Evolutionary conservation across 2,113 vertebrate species (phyloP).

Genomic region (Oreochromis spilurus): DNA sequence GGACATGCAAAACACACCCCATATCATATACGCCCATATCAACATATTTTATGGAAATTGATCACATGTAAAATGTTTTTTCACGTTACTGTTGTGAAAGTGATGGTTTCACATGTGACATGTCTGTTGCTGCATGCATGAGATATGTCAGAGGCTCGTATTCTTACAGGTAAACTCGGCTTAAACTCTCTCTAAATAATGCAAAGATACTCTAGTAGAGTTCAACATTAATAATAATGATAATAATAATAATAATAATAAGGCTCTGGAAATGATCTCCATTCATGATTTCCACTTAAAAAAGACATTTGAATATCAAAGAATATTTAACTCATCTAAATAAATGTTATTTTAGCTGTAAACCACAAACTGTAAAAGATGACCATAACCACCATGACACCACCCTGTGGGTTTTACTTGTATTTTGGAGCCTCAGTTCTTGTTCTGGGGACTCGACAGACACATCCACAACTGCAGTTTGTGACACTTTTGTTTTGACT

Average conservation of each 20-base stretch:
- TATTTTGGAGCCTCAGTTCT: not conserved
- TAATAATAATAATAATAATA: not conserved
- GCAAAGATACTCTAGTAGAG: not conserved
- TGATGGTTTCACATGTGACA: not conserved
- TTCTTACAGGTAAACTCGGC: not conserved
- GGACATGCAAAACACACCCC: accelerated
- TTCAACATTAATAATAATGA: not conserved
- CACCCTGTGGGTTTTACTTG: not conserved
- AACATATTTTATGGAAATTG: not conserved
- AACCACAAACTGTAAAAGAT: not conserved
- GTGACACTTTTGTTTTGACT: not conserved
- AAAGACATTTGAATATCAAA: not conserved
- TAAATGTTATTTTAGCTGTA: not conserved
- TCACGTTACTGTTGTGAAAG: not conserved
- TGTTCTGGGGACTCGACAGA: too few species aligned
- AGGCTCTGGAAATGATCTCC: not conserved
- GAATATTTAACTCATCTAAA: not conserved
- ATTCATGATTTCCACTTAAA: not conserved
- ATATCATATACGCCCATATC: accelerated
- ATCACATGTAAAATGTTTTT: not conserved
- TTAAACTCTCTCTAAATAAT: not conserved
- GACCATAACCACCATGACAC: accelerated
- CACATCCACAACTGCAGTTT: not conserved
- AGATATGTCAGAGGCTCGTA: not conserved
- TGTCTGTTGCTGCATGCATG: not conserved